These are phyloP conservation scores for Catocala nupta DNA, from an alignment of 2,888 invertebrate genomes.

Conservation along the genomic window DNA sequence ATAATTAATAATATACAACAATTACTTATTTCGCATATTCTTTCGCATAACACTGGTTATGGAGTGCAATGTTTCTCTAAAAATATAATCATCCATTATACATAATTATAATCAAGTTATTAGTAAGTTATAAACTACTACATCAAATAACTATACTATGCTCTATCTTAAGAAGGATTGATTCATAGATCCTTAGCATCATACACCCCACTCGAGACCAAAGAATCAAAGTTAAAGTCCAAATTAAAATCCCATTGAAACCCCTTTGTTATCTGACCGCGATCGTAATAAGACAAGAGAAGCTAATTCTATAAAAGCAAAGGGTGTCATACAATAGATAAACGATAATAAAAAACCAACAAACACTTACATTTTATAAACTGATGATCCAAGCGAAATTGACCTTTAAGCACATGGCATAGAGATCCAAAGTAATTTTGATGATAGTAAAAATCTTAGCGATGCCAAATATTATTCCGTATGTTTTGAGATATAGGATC, in stretches of 20 bases:
- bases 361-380: constrained; percentile 23
- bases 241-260: constrained; percentile 74
- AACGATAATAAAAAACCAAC: constrained; percentile 61
- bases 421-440: constrained; percentile 29
- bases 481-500: constrained; percentile 76
- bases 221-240: constrained; percentile 59
- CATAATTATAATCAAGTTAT: no score
- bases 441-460: constrained; percentile 23
- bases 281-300: constrained; percentile 79
- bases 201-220: constrained; percentile 33
- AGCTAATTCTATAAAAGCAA: constrained; percentile 76
- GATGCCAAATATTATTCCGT: constrained; percentile 62
- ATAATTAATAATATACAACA: no score
- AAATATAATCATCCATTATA: no score
- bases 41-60: no score
- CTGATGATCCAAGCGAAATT: constrained; percentile 37
- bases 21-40: no score
- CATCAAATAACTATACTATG: no score
- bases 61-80: no score
- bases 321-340: constrained; percentile 76
- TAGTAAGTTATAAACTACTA: no score
- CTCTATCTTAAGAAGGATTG: no score
- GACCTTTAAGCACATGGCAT: constrained; percentile 48
- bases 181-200: not conserved
- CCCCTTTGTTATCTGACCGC: constrained; percentile 77